Evolutionary conservation across 2,113 vertebrate species (phyloP), one percentile per base, ranked within the genome.

Genomic region (Syngnathus typhle): DNA sequence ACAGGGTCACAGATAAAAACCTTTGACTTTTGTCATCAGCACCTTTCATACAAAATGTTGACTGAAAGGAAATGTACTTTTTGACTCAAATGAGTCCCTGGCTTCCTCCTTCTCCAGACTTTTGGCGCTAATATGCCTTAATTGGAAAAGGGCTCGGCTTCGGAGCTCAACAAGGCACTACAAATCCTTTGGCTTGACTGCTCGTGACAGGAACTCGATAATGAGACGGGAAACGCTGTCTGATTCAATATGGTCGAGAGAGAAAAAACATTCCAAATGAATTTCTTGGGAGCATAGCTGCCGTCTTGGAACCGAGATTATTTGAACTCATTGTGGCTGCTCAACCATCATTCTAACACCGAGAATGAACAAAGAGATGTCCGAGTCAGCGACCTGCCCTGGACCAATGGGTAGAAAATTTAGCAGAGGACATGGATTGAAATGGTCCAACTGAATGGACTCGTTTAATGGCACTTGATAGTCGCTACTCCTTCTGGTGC

Each of bases 391-490:
- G 13, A 2, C 4, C 16, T 6, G 4, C 18, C 18, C 46, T 18
- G 3, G 6, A 47, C 16, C 15, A 47, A 16, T 32, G 2, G 3
- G 27, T 32, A 5, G 46, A 47, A 67, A 44, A 69, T 52, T 71
- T 63, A 67, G 66, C 51, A 36, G 43, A 49, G 73, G 70, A 47
- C 46, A 16, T 47, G 46, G 46, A 47, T 47, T 47, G 46, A 47
- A 47, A 76, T 58, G 27, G 69, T 79, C 69, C 32, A 72, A 77
- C 49, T 77, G 60, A 64, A 79, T 66, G 36, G 69, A 75, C 44
- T 72, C 27, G 71, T 52, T 55, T 27, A 27, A 55, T 27, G 13
- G 52, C 52, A 51, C 54, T 64, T 36, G 27, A 23, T 61, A 75
- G 67, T 56, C 67, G 67, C 59, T 64, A 51, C 37, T 65, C 19